phyloP scores from a whole-genome alignment of 1,140 invertebrate genomes.

The Colletes gigas region DNA sequence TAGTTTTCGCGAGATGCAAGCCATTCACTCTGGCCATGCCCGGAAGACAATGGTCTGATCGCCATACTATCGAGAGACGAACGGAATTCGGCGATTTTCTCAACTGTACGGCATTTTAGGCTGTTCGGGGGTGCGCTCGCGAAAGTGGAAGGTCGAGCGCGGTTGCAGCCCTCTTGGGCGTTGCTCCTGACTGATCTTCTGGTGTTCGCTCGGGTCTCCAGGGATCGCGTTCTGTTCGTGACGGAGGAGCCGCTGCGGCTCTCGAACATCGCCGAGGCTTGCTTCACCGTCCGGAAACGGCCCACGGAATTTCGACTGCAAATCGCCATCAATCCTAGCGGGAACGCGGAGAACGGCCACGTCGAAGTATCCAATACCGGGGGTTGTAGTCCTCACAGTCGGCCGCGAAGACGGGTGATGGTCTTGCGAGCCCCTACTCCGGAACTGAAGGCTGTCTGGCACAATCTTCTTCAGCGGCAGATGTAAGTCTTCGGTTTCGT shows the following conservation, averaged over 20 bases:
- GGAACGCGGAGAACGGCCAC: constrained; percentile 65
- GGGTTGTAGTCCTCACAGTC: constrained; percentile 79
- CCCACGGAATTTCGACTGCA: constrained; percentile 79
- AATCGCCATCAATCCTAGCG: constrained; percentile 68
- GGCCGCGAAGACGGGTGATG: constrained; percentile 84
- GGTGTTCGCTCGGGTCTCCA: constrained; percentile 91
- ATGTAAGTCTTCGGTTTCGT: constrained; percentile 84
- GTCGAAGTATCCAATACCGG: constrained; percentile 67
- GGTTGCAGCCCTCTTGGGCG: constrained; percentile 90
- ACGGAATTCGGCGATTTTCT: background rate
- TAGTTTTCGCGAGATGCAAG: constrained; percentile 93
- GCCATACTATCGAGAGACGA: too few species aligned
- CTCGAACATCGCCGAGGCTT: constrained; percentile 88
- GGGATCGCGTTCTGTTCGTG: constrained; percentile 91
- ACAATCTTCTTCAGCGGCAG: constrained; percentile 92
- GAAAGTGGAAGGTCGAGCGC: constrained; percentile 89
- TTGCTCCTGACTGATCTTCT: constrained; percentile 91
- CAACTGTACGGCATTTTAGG: constrained; percentile 60
- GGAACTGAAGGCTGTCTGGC: constrained; percentile 93
- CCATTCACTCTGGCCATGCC: constrained; percentile 90
- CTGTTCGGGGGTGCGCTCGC: constrained; percentile 92
- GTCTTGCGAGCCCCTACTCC: constrained; percentile 89
- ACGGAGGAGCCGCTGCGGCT: constrained; percentile 92
- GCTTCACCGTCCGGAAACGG: constrained; percentile 91
- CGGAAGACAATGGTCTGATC: constrained; percentile 87